phyloP scores from a whole-genome alignment of 2,797 vertebrate species.

The Pantherophis alleghaniensis region DNA sequence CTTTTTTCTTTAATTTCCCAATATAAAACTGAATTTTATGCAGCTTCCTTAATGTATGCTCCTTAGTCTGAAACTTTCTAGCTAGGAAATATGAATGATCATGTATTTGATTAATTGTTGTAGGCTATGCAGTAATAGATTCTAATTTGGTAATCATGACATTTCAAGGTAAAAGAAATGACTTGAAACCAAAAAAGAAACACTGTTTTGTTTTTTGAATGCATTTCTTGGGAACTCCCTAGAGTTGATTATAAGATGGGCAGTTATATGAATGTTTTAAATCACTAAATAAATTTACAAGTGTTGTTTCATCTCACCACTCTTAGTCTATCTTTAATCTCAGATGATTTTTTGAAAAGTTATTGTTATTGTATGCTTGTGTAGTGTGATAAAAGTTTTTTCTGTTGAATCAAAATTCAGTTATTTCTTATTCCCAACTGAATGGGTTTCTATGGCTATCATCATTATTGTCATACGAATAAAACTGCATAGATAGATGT shows the following conservation, averaged over 20 bases:
- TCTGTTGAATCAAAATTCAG: background rate
- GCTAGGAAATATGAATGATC: background rate
- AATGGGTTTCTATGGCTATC: background rate
- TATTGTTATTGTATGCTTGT: background rate
- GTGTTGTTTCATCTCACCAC: background rate
- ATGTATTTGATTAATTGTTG: background rate
- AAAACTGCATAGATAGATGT: background rate
- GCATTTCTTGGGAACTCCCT: background rate
- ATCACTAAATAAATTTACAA: background rate
- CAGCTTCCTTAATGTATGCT: background rate
- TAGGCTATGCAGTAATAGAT: background rate
- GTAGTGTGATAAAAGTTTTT: background rate
- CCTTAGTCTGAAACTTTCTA: background rate
- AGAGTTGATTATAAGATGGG: background rate
- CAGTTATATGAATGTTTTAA: background rate
- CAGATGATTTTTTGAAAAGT: background rate
- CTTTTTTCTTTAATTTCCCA: background rate
- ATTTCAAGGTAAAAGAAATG: background rate
- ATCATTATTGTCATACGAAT: background rate
- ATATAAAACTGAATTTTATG: background rate
- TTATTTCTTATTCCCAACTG: background rate
- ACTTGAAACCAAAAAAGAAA: background rate
- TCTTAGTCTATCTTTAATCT: background rate
- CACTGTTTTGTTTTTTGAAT: background rate
- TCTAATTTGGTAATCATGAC: background rate